phyloP scores from a whole-genome alignment of 2,113 vertebrate genomes.

The Alces alces region DNA sequence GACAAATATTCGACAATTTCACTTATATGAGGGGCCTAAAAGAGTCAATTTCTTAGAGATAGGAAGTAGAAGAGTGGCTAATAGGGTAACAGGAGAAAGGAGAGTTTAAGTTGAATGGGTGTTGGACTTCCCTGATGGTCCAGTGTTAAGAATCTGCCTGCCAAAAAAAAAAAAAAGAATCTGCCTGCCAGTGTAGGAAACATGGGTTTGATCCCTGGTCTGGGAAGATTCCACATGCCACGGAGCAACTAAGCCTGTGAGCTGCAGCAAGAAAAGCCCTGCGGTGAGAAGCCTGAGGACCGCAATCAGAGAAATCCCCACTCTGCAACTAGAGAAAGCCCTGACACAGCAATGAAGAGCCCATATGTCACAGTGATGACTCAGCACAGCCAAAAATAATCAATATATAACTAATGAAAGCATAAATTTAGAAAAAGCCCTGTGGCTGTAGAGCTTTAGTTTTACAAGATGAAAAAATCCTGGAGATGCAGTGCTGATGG shows the following conservation, averaged over 20 bases:
- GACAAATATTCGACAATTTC: neutral
- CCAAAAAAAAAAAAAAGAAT: no score
- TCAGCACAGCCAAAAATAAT: neutral
- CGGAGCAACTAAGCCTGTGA: neutral
- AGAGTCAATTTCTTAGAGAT: neutral
- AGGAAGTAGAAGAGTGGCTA: neutral
- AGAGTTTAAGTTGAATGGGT: neutral
- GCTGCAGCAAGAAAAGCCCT: neutral
- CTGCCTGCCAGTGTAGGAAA: neutral
- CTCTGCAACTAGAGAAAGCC: neutral
- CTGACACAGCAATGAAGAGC: neutral
- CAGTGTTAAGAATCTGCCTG: neutral
- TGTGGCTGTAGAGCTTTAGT: neutral
- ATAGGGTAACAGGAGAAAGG: neutral
- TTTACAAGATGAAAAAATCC: neutral
- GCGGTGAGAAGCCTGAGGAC: neutral
- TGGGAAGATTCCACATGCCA: neutral
- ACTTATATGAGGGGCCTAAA: neutral
- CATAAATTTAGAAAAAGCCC: neutral
- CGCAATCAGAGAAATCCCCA: neutral
- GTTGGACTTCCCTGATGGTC: neutral
- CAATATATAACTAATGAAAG: neutral
- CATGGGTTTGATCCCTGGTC: neutral
- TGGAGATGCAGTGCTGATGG: neutral
- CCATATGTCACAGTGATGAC: neutral